Base-by-base conservation (phyloP, 2,888 invertebrate genomes). In the Tetragonisca angustula region DNA sequence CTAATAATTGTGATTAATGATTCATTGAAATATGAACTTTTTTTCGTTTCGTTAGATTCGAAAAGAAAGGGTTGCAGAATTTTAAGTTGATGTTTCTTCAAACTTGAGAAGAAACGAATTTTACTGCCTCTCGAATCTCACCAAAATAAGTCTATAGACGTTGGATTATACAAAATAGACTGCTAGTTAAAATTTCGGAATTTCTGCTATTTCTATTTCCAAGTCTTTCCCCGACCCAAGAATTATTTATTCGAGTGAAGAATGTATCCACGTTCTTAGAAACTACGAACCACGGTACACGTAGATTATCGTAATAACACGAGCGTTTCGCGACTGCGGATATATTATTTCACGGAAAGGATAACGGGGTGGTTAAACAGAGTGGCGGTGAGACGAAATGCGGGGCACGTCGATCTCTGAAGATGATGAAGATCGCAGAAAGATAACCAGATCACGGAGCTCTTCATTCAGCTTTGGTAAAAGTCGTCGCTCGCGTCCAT, bases 361-460 rank as follows among this genome's bases (percentile, higher is more conserved):
- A 76, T 83, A 62, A 82, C 21, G 36, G 19, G 68, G 56, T 36
- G 56, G 43, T 43, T 43, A 43, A 69, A 27, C 24, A 2, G 32
- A 32, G 32, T 4, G 32, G 80, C 50, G 43, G 74, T 65, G 70
- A 59, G 82, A 65, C 82, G 83, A 83, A 72, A 83, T 72, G 67
- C 71, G 67, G 67, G 36, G 76, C 83, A 83, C 83, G 83, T 83
- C 83, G 83, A 83, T 71, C 54, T 43, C 24, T 50, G 49, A 43
- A 15, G 61, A 49, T 65, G 79, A 84, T 84, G 75, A 84, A 84
- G 84, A 84, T 79, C 85, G 79, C 84, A 79, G 56, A 62, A 69
- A 68, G 79, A 79, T 84, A 84, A 84, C 76, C 79, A 84, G 84
- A 84, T 84, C 79, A 71, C 72, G 84, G 72, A 79, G 84, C 84